Conservation (phyloP, 2,797 vertebrate species). For the Rhynchotus rufescens region DNA sequence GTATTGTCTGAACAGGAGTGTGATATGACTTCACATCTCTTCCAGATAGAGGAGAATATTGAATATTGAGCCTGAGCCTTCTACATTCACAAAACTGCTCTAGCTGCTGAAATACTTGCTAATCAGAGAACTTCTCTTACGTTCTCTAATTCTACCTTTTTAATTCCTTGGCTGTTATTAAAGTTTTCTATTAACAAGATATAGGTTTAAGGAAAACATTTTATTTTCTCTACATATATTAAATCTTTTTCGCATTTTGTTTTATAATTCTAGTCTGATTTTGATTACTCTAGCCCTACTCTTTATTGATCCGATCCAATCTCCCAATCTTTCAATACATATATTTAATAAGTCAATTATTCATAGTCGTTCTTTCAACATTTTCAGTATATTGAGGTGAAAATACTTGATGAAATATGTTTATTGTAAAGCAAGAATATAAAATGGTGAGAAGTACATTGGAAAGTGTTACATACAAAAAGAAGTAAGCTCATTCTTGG, state of each 20-base stretch:
- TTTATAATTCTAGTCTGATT: neutral
- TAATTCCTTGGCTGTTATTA: neutral
- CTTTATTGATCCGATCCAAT: neutral
- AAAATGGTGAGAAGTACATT: neutral
- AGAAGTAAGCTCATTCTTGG: neutral
- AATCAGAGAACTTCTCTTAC: neutral
- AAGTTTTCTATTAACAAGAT: neutral
- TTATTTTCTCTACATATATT: neutral
- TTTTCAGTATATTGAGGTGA: neutral
- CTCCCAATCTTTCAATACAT: neutral
- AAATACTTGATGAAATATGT: neutral
- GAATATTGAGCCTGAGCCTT: conserved; percentile 2
- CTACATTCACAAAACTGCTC: neutral
- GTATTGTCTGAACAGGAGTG: neutral
- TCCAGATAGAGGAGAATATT: neutral
- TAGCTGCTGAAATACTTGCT: conserved; percentile 7
- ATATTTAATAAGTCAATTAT: neutral
- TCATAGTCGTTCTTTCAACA: neutral
- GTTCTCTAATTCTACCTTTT: neutral
- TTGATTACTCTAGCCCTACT: neutral
- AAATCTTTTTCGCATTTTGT: neutral
- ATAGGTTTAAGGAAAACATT: neutral
- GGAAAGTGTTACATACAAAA: neutral
- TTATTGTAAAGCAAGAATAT: neutral
- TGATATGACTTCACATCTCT: neutral